These are phyloP conservation scores for Athrips mouffetella DNA, from an alignment of 2,888 invertebrate species.

Conservation along the genomic window DNA sequence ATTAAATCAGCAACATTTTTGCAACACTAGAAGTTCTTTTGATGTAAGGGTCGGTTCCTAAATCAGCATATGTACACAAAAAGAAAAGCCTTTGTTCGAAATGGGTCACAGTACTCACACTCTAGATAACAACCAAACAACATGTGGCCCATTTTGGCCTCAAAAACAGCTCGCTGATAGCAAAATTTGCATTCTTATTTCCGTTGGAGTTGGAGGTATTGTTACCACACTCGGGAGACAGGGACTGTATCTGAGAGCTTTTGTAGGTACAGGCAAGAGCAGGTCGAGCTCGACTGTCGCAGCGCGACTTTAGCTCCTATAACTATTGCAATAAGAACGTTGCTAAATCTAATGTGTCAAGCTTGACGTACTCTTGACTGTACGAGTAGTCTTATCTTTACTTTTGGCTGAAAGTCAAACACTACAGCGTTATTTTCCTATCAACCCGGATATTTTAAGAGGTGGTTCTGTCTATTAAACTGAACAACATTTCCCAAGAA, in stretches of 20 bases:
- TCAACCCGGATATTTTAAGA: too few relatives aligned
- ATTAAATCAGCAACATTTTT: too few relatives aligned
- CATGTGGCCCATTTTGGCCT: slow-evolving; percentile 4
- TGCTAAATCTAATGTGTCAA: too few relatives aligned
- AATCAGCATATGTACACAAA: slow-evolving; percentile 2
- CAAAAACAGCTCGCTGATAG: background rate
- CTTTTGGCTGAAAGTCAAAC: too few relatives aligned
- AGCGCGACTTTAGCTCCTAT: too few relatives aligned
- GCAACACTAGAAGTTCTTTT: background rate
- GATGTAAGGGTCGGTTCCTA: background rate
- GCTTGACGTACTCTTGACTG: too few relatives aligned
- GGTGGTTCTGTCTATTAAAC: too few relatives aligned
- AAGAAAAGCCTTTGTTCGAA: slow-evolving; percentile 2
- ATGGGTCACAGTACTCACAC: slow-evolving; percentile 1
- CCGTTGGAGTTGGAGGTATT: background rate
- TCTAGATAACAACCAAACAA: slow-evolving; percentile 4
- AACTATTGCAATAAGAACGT: too few relatives aligned
- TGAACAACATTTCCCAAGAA: too few relatives aligned
- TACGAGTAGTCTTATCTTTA: too few relatives aligned
- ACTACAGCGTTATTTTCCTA: too few relatives aligned
- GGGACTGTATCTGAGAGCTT: background rate
- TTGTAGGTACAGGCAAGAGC: background rate
- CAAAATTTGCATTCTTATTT: slow-evolving; percentile 8
- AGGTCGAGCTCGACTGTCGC: too few relatives aligned
- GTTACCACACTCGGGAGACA: background rate